Base-by-base conservation (phyloP, 2,113 vertebrate species). In the Cyprinodon tularosa region DNA sequence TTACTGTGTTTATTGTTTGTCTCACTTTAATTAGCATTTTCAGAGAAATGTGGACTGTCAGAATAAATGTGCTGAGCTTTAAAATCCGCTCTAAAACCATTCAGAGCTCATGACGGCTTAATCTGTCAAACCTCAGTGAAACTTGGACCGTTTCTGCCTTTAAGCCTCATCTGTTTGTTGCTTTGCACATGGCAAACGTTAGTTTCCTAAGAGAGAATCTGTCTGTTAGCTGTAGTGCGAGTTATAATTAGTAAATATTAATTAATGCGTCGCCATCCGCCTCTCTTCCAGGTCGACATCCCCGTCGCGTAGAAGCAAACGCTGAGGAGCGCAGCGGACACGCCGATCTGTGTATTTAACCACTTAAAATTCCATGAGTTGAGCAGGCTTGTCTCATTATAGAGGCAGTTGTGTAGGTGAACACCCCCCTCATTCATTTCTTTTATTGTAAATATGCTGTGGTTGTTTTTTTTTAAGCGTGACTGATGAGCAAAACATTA, bases 321-420 rank as follows among this genome's bases (percentile, higher is more conserved):
- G 94, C 95, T 99, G 96, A 99, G 95, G 93, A 95, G 94, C 92
- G 89, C 91, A 90, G 92, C 78, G 62, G 91, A 93, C 93, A 90
- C 84, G 94, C 67, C 91, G 91, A 95, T 92, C 94, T 95, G 94
- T 95, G 95, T 95, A 59, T 89, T 90, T 83, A 71, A 91, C 96
- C 78, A 82, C 95, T 94, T 96, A 95, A 96, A 98, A 98, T 99
- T 98, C 98, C 96, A 98, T 96, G 96, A 98, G 97, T 98, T 98
- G 94, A 96, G 95, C 96, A 95, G 96, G 96, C 96, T 97, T 98
- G 97, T 98, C 97, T 99, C 97, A 98, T 99, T 99, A 96, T 98
- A 96, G 98, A 99, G 97, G 96, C 98, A 97, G 95, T 95, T 96
- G 94, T 95, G 95, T 98, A 98, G 98, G 97, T 98, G 97, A 96